Evolutionary conservation across 2,113 vertebrate species (phyloP).

Genomic region (Shinisaurus crocodilurus): DNA sequence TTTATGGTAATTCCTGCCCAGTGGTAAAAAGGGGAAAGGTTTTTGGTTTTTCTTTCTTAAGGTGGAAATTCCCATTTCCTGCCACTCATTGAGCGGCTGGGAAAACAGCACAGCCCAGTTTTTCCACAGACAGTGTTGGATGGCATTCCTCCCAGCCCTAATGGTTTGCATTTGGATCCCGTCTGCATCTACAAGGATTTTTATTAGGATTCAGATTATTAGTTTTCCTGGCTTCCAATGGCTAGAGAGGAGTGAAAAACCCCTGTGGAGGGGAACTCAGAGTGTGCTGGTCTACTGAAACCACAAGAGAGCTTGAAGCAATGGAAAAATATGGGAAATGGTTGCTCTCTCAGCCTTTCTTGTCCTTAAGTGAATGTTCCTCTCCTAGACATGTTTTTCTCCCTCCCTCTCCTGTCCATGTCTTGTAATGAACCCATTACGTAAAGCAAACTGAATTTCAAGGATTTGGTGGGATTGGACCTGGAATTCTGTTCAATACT

Average conservation of each 20-base stretch:
- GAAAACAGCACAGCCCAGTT: conserved; percentile 11
- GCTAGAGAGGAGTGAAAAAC: conserved; percentile 10
- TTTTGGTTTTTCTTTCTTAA: neutral
- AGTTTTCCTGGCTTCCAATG: conserved; percentile 21
- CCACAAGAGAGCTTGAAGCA: conserved; percentile 23
- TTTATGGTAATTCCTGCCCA: conserved; percentile 12
- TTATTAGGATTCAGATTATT: conserved; percentile 22
- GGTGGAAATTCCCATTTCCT: conserved; percentile 30
- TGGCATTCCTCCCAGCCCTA: conserved; percentile 17
- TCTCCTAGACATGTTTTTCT: neutral
- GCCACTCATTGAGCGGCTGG: neutral
- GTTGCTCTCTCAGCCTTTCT: conserved; percentile 18
- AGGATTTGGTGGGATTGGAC: neutral
- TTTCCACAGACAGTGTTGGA: conserved; percentile 21
- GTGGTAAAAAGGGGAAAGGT: conserved; percentile 6
- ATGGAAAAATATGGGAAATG: conserved; percentile 16
- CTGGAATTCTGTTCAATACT: neutral
- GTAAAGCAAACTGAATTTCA: conserved; percentile 17
- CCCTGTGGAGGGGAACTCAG: neutral
- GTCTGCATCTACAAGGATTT: conserved; percentile 10
- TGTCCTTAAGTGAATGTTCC: neutral
- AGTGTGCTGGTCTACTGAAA: neutral
- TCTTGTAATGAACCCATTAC: neutral
- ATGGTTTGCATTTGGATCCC: conserved; percentile 14
- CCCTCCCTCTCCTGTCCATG: neutral